Base-by-base conservation (phyloP, 2,888 invertebrate genomes). In the Mimachlamys varia region DNA sequence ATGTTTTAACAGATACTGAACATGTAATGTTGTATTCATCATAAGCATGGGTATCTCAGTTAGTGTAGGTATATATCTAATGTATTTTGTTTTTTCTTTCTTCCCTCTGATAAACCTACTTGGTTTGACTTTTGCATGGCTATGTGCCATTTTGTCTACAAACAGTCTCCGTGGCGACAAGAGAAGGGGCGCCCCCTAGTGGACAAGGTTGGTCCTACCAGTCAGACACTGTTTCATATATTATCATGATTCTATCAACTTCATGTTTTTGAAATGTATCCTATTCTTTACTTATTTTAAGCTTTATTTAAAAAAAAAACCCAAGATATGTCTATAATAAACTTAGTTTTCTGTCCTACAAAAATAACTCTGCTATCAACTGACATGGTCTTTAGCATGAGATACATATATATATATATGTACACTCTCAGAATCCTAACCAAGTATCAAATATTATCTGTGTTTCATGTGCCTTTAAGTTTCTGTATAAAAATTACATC, bases 121-220 rank as follows among this genome's bases (percentile, higher is more conserved):
- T 88, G 88, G 53, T 44, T n/a, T 62, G 88, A 90, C 62, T 55
- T 88, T 88, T 90, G 92, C 92, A 92, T 90, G 92, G 92, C 92
- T 89, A 90, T 89, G 58, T 90, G 90, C 90, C 90, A 90, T 90
- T 88, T 90, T 92, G 90, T 92, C 89, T 90, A 92, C 90, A 92
- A 62, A 91, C 91, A 92, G 92, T 91, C 88, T 53, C 92, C 92
- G 88, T 90, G 91, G 88, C 53, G 89, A 91, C 92, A 55, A 89
- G 50, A 38, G 90, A 89, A 50, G 89, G 27, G 58, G 92, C 87
- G 92, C 94, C 93, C 92, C 91, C 93, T 93, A 90, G 89, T 93
- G 93, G 90, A 88, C 91, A 92, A 93, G 94, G 94, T 94, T 94
- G 92, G 94, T 94, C 93, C 89, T 58, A 37, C 58, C 76, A 76